Evolutionary conservation across 2,113 vertebrate species (phyloP).

Genomic region (Pogonocichla stellata): DNA sequence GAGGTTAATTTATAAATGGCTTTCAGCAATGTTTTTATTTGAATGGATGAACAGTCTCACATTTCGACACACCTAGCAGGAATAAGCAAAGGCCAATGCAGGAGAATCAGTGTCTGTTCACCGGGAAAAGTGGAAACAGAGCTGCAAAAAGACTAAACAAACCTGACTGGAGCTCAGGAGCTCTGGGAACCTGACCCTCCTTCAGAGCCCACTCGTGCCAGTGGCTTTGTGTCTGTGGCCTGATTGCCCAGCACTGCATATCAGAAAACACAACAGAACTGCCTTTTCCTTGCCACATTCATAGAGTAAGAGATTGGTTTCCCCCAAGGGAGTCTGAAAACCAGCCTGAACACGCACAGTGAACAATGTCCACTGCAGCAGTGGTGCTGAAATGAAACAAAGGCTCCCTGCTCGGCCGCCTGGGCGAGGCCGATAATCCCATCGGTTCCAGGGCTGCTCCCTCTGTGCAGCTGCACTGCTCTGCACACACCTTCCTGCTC

Average conservation of each 20-base stretch:
- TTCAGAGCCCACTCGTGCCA: neutral
- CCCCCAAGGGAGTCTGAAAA: neutral
- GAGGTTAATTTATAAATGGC: neutral
- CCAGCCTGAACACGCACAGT: neutral
- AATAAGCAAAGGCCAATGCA: neutral
- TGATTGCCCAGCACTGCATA: neutral
- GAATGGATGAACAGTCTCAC: neutral
- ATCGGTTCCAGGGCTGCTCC: slow-evolving; percentile 11
- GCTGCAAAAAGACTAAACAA: neutral
- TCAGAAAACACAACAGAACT: neutral
- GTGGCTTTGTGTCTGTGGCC: neutral
- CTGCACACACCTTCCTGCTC: slow-evolving; percentile 5
- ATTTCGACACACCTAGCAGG: neutral
- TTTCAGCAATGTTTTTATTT: neutral
- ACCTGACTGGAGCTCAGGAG: neutral
- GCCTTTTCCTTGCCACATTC: neutral
- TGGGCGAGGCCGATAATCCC: neutral
- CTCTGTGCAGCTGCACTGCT: neutral
- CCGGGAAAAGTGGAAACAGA: neutral
- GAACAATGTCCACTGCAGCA: neutral
- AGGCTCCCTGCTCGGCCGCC: neutral
- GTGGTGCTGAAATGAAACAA: slow-evolving; percentile 17
- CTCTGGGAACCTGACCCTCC: neutral
- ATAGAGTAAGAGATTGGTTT: neutral
- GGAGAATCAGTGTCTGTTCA: neutral